Conservation (phyloP, 2,888 invertebrate species). For the Iphiclides podalirius region DNA sequence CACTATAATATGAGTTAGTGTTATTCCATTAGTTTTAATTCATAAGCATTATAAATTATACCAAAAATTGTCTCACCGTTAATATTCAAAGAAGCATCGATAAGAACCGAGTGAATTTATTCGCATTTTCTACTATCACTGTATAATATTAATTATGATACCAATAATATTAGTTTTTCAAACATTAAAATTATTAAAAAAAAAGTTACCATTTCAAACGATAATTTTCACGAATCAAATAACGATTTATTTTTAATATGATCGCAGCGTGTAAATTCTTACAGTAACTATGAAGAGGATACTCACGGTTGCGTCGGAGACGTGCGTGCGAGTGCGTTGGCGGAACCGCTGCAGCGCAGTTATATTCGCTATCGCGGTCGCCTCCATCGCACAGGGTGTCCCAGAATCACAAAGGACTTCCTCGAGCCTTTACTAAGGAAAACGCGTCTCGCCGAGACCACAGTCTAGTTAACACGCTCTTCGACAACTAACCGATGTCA, state of each 20-base stretch:
- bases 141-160: no score
- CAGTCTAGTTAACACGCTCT: slow-evolving; percentile 4
- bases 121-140: no score
- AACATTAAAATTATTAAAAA: no score
- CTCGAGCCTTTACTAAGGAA: slow-evolving; percentile 9
- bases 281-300: no score
- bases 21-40: no score
- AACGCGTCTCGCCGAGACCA: neutral
- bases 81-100: neutral
- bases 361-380: slow-evolving; percentile 59
- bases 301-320: slow-evolving; percentile 58
- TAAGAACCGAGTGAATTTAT: neutral
- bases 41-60: no score
- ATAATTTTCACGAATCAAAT: neutral
- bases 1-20: no score
- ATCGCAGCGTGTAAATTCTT: no score
- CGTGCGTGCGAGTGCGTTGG: slow-evolving; percentile 59
- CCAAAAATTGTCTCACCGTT: no score
- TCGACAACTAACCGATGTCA: no score
- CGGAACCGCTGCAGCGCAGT: slow-evolving; percentile 45
- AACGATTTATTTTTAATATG: no score
- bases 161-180: no score
- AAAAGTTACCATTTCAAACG: neutral
- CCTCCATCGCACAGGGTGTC: slow-evolving; percentile 57
- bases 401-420: slow-evolving; percentile 33